A percentile compares a stretch with the other conserved stretches of the same genome.
Conservation (phyloP, 2,888 invertebrate species). For the Thera obeliscata region DNA sequence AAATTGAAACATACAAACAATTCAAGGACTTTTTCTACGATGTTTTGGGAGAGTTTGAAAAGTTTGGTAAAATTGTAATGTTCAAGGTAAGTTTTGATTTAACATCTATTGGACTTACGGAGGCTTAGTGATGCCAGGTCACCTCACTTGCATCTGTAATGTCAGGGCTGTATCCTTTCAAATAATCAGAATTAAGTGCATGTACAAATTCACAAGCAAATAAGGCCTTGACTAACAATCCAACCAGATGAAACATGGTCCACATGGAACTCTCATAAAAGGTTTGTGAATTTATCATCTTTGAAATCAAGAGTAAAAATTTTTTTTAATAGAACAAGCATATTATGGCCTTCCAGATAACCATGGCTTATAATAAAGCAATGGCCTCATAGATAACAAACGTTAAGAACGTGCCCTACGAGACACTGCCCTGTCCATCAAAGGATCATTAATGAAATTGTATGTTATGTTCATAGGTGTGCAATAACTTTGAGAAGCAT, state of each 20-base stretch:
- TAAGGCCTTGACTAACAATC: conserved; percentile 26
- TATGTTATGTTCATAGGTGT: conserved; percentile 70
- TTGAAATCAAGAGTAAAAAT: not conserved
- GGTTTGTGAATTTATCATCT: conserved; percentile 20
- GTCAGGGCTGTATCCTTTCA: conserved; percentile 38
- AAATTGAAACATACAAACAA: conserved; percentile 90
- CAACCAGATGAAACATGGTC: conserved; percentile 19
- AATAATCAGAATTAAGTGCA: conserved; percentile 2
- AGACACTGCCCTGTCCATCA: too few relatives aligned
- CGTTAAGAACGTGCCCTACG: too few relatives aligned
- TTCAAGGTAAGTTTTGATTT: conserved; percentile 84
- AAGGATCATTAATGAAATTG: not conserved
- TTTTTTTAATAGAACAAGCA: not conserved
- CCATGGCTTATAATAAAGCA: too few relatives aligned
- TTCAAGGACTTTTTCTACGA: conserved; percentile 94
- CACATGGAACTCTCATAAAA: conserved; percentile 15
- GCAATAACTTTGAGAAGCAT: conserved; percentile 93
- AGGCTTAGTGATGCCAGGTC: not conserved
- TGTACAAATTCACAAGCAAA: conserved; percentile 5
- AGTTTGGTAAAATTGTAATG: conserved; percentile 86
- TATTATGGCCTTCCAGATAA: too few relatives aligned
- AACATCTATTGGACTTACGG: not conserved
- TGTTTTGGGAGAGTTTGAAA: conserved; percentile 92
- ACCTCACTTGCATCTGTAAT: not conserved
- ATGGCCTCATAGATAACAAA: too few relatives aligned